These are phyloP conservation scores for Akabosia matsudoensis DNA, from an alignment of 1,140 invertebrate genomes.

Conservation along the genomic window DNA sequence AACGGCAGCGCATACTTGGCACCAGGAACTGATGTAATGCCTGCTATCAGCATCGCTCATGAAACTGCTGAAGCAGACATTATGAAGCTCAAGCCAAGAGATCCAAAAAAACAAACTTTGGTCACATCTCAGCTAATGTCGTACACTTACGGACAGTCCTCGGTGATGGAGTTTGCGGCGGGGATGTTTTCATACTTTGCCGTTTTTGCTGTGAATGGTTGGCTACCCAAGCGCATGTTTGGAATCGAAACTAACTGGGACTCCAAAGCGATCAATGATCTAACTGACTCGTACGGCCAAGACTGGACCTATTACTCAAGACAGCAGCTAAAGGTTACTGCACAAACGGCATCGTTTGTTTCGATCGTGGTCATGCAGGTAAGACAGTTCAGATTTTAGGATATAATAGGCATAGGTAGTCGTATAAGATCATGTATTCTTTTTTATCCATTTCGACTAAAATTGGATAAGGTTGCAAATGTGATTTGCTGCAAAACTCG, in stretches of 20 bases:
- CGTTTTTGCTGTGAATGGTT: conserved; percentile 62
- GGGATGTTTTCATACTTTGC: conserved; percentile 61
- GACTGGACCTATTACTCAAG: conserved; percentile 64
- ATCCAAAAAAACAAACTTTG: conserved; percentile 64
- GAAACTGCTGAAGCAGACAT: conserved; percentile 67
- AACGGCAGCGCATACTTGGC: background rate
- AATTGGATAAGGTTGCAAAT: conserved; percentile 63
- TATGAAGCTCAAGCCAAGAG: conserved; percentile 66
- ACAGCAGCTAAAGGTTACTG: conserved; percentile 64
- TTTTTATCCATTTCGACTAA: too few relatives aligned
- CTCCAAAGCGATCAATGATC: conserved; percentile 58
- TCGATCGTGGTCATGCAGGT: conserved; percentile 68
- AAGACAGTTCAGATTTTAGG: too few relatives aligned
- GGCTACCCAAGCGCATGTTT: conserved; percentile 55
- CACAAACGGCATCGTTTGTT: conserved; percentile 66
- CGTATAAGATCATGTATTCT: too few relatives aligned
- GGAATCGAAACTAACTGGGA: conserved; percentile 60
- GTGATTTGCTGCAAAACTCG: conserved; percentile 67
- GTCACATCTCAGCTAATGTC: conserved; percentile 61
- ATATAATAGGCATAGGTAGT: too few relatives aligned
- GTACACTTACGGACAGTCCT: conserved; percentile 57
- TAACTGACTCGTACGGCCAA: conserved; percentile 61
- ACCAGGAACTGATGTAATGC: conserved; percentile 31
- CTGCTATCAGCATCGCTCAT: conserved; percentile 58
- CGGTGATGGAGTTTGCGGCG: conserved; percentile 57